phyloP scores from a whole-genome alignment of 2,888 invertebrate species.

The Apamea epomidion region DNA sequence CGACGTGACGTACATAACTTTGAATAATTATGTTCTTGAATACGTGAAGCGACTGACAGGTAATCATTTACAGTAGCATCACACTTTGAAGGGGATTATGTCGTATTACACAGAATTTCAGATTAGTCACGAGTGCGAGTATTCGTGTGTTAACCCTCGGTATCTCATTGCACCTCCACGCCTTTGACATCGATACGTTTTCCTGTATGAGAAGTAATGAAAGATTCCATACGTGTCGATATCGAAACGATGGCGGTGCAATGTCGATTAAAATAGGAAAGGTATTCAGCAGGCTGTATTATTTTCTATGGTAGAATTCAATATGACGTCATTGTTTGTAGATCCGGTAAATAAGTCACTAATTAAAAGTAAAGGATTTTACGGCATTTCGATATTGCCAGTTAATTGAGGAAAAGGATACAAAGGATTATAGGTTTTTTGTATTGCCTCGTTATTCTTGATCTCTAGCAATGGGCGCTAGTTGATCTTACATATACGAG shows the following conservation, averaged over 20 bases:
- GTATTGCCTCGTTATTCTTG: not conserved
- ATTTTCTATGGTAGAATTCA: too few relatives aligned
- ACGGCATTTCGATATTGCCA: not conserved
- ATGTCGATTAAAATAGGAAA: not conserved
- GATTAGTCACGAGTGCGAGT: not conserved
- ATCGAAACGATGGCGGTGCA: not conserved
- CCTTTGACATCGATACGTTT: constrained; percentile 25
- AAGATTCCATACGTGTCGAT: constrained; percentile 14
- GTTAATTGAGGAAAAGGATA: not conserved
- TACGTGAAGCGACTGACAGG: constrained; percentile 1
- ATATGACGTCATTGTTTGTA: not conserved
- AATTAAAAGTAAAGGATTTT: not conserved
- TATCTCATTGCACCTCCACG: not conserved
- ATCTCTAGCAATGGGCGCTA: not conserved
- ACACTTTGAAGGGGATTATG: constrained; percentile 9
- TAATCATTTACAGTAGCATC: not conserved
- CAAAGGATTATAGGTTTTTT: not conserved
- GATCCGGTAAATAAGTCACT: not conserved
- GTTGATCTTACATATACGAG: not conserved
- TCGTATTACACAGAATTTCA: constrained; percentile 18
- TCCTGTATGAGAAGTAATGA: constrained; percentile 8
- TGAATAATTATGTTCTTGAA: constrained; percentile 11
- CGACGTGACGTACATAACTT: not conserved
- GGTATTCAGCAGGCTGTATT: not conserved
- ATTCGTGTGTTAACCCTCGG: not conserved